phyloP scores from a whole-genome alignment of 1,140 invertebrate genomes.

The Mamestra configurata region DNA sequence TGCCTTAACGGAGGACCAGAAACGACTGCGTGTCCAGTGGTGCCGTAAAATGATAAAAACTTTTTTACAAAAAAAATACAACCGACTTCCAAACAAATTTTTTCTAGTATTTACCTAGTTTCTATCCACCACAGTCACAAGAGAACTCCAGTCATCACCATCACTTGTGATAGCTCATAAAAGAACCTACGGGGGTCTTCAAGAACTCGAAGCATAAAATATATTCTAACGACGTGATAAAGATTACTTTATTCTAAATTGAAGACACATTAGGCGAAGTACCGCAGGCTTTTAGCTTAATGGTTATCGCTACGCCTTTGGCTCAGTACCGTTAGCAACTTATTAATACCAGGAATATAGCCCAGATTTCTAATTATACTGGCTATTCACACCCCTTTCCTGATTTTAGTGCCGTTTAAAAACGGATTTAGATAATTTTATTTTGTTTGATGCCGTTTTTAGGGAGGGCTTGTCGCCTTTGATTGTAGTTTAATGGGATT shows the following conservation, averaged over 20 bases:
- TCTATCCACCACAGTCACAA: too few species aligned
- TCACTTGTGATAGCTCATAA: background rate
- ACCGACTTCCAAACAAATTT: too few species aligned
- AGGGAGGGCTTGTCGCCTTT: background rate
- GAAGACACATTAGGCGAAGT: slow-evolving; percentile 53
- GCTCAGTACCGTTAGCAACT: slow-evolving; percentile 44
- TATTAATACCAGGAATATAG: slow-evolving; percentile 46
- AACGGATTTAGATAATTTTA: slow-evolving; percentile 29
- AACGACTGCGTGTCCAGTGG: too few species aligned
- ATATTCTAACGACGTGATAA: slow-evolving; percentile 44
- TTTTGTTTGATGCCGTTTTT: slow-evolving; percentile 17
- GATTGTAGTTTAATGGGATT: background rate
- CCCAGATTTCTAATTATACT: slow-evolving; percentile 46
- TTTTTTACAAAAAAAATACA: too few species aligned
- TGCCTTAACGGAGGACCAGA: too few species aligned
- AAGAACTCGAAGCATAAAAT: slow-evolving; percentile 31
- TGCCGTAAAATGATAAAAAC: too few species aligned
- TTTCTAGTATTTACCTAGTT: too few species aligned
- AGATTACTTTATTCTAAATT: slow-evolving; percentile 54
- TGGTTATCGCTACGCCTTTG: slow-evolving; percentile 48
- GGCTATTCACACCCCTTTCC: slow-evolving; percentile 16
- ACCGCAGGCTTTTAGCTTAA: slow-evolving; percentile 55
- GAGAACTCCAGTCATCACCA: too few species aligned
- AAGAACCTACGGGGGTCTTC: slow-evolving; percentile 4
- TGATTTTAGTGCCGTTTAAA: slow-evolving; percentile 34